phyloP scores from a whole-genome alignment of 2,113 vertebrate genomes.

The Oreamnos americanus region DNA sequence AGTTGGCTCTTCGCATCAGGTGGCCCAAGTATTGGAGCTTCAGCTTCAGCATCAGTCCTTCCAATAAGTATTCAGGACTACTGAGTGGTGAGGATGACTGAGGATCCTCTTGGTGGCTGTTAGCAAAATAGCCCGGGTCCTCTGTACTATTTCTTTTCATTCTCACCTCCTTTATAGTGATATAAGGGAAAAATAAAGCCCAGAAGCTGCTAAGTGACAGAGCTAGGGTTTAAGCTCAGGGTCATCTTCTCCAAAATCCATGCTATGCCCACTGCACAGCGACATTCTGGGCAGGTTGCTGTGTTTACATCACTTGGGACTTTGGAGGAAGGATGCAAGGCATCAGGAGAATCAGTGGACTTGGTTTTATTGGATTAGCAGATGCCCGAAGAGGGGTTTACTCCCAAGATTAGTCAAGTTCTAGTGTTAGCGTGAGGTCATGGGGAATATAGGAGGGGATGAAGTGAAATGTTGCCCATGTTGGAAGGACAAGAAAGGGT shows the following conservation, averaged over 20 bases:
- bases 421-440: neutral
- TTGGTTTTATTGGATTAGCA: neutral
- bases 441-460: neutral
- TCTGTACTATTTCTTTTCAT: neutral
- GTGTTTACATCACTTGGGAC: neutral
- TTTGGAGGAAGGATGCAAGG: neutral
- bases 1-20: neutral
- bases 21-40: neutral
- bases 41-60: neutral
- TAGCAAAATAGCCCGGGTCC: neutral
- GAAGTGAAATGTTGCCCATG: no score
- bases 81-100: neutral
- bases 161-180: neutral
- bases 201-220: neutral
- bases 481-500: neutral
- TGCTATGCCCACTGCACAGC: neutral
- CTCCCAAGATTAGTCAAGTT: neutral
- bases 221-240: neutral
- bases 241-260: neutral
- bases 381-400: neutral
- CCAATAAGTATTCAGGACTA: neutral
- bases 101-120: neutral
- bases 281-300: neutral
- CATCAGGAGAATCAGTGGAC: neutral
- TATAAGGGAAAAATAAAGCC: neutral